These are phyloP conservation scores for Crypturellus tataupa DNA, from an alignment of 2,797 vertebrate species.

Conservation along the genomic window DNA sequence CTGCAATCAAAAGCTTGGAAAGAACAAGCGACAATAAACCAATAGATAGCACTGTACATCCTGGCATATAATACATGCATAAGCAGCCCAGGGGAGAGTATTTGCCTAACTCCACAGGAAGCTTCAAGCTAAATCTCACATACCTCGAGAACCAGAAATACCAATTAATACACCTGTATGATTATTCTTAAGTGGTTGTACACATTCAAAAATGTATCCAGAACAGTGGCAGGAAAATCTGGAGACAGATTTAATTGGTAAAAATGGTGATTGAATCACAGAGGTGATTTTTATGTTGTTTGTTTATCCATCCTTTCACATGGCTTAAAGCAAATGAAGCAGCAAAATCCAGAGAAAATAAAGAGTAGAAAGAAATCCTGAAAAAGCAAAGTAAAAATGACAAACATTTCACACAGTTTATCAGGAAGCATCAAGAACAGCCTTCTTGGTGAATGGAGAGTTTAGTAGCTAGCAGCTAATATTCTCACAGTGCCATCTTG, in stretches of 20 bases:
- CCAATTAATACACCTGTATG: slow-evolving; percentile 32
- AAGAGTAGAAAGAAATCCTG: not conserved
- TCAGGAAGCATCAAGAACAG: slow-evolving; percentile 25
- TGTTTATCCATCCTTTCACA: slow-evolving; percentile 14
- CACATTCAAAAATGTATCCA: not conserved
- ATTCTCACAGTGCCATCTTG: slow-evolving; percentile 59
- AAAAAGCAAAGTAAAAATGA: slow-evolving; percentile 18
- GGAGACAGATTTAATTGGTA: slow-evolving; percentile 38
- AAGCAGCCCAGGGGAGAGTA: not conserved
- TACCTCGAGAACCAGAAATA: slow-evolving; percentile 19
- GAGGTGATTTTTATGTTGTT: slow-evolving; percentile 45
- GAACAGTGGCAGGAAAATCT: not conserved
- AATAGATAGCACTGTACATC: slow-evolving; percentile 21
- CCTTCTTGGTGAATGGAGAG: not conserved
- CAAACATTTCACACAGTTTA: slow-evolving; percentile 27
- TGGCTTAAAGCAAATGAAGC: slow-evolving; percentile 37
- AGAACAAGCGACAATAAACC: slow-evolving; percentile 54
- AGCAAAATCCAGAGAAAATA: not conserved
- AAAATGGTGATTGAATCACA: slow-evolving; percentile 34
- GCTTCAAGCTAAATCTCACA: not conserved
- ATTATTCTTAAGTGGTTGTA: slow-evolving; percentile 12
- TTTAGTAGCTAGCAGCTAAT: slow-evolving; percentile 51
- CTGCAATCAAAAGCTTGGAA: slow-evolving; percentile 72
- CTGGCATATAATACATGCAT: not conserved
- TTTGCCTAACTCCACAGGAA: slow-evolving; percentile 23